Evolutionary conservation across 1,140 invertebrate genomes (phyloP), one percentile per base, ranked within the genome.

Genomic region (Drosophila pectinifera): DNA sequence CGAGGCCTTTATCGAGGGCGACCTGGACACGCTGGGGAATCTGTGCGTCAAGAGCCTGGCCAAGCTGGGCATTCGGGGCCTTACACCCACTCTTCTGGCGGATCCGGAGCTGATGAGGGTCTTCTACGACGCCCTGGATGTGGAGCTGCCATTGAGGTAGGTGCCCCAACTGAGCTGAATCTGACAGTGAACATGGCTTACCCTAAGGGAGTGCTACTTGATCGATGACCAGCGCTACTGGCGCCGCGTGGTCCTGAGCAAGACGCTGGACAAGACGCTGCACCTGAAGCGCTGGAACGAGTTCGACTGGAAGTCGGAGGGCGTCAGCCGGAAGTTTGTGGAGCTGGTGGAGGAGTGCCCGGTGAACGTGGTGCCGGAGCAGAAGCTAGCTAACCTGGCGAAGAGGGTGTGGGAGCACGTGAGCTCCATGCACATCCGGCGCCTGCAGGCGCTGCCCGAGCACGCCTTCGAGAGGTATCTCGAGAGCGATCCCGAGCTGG

Each of bases 321-420:
- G 80, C 6, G 39, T 84, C 3, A 81, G 78, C n/a, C 42, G 80
- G 4, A 86, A 86, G 58, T 76, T 73, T 26, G 78, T 81, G 8
- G 80, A 86, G 42, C 51, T 73, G 26, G 67, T 81, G 1, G 83
- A 88, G 28, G 3, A 28, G 5, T 68, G 64, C 36, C 59, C 45
- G 4, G 59, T 65, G 3, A 51, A n/a, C 16, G 61, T 68, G 8
- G 28, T 51, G 16, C 64, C 64, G 13, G 18, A 68, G 5, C 41
- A 13, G 3, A 51, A 31, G 26, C 74, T 86, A 39, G n/a, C 57
- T 1, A 28, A 28, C 7, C 38, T 86, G 56, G 75, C 64, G 0
- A 16, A 42, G 13, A 28, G 31, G 11, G 48, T 85, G 11, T 58
- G 69, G 28, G 67, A 73, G 8, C 24, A 14, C 42, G 54, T 86